These are phyloP conservation scores for Actinostola sp. DNA, from an alignment of 92 coral and sea anemone species.

Conservation along the genomic window DNA sequence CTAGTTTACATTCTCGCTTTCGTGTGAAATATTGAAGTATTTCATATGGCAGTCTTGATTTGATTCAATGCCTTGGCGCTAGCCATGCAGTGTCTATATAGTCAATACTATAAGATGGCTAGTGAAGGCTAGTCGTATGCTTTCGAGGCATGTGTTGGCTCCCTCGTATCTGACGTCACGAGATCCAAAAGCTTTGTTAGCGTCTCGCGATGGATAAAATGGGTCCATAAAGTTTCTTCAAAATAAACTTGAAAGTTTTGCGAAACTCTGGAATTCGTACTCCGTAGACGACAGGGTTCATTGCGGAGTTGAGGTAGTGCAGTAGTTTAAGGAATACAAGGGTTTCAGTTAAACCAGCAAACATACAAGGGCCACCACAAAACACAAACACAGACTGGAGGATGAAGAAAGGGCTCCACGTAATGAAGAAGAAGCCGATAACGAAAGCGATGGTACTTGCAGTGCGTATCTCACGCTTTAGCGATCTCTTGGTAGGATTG, in stretches of 20 bases:
- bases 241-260: conserved; percentile 80
- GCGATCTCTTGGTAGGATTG: conserved; percentile 80
- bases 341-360: conserved; percentile 19
- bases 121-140: too few species aligned
- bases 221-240: conserved; percentile 73
- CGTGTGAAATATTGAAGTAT: too few species aligned
- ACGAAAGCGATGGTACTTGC: conserved; percentile 85
- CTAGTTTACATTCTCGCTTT: too few species aligned
- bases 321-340: conserved; percentile 62
- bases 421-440: conserved; percentile 76
- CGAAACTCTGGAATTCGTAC: conserved; percentile 88
- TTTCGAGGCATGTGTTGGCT: too few species aligned
- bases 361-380: conserved; percentile 46
- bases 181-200: too few species aligned
- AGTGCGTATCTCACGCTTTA: conserved; percentile 76
- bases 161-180: too few species aligned
- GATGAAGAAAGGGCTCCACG: conserved; percentile 75
- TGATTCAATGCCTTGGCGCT: too few species aligned
- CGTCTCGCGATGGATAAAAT: conserved; percentile 52
- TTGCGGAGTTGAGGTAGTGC: conserved; percentile 80
- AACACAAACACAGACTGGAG: conserved; percentile 39
- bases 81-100: too few species aligned
- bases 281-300: conserved; percentile 86
- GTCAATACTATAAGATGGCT: too few species aligned
- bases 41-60: too few species aligned